Percentiles rank a stretch among this genome's conserved stretches.
Conservation (phyloP, 2,888 invertebrate species). For the Diplolepis rosae region DNA sequence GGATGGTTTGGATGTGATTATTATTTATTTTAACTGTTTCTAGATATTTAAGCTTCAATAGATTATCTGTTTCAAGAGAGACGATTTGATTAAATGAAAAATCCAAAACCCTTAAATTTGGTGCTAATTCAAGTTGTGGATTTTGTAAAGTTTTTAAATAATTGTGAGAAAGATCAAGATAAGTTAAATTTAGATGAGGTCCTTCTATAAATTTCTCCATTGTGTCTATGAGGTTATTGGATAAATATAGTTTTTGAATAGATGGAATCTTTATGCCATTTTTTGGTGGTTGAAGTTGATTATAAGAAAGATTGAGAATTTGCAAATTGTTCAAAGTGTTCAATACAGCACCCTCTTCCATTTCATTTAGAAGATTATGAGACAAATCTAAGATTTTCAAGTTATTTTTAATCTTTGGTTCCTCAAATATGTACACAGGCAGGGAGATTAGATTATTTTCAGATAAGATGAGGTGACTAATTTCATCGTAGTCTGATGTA, state of each 20-base stretch:
- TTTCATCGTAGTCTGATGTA: not conserved
- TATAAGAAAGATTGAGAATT: slow-evolving; percentile 75
- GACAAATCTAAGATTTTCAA: slow-evolving; percentile 76
- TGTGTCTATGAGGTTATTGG: slow-evolving; percentile 74
- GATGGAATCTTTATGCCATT: slow-evolving; percentile 71
- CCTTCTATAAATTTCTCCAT: slow-evolving; percentile 63
- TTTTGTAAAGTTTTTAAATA: slow-evolving; percentile 73
- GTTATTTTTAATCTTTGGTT: slow-evolving; percentile 10
- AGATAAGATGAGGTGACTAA: not conserved
- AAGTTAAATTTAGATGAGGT: slow-evolving; percentile 59
- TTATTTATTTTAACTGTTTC: slow-evolving; percentile 52
- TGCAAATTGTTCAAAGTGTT: slow-evolving; percentile 63
- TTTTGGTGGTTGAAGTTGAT: slow-evolving; percentile 73
- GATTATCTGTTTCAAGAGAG: slow-evolving; percentile 40
- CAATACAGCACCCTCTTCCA: slow-evolving; percentile 74
- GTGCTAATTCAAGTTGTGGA: slow-evolving; percentile 72
- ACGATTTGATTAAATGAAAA: slow-evolving; percentile 62
- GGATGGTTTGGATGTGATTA: slow-evolving; percentile 55
- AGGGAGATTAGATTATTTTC: not conserved
- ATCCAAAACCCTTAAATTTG: slow-evolving; percentile 70
- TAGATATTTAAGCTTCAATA: slow-evolving; percentile 48
- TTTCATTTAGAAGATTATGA: slow-evolving; percentile 74
- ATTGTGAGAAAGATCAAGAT: slow-evolving; percentile 63
- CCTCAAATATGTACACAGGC: not conserved
- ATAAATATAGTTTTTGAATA: slow-evolving; percentile 75